Conservation (phyloP, 2,888 invertebrate species). For the Psylliodes chrysocephalus region DNA sequence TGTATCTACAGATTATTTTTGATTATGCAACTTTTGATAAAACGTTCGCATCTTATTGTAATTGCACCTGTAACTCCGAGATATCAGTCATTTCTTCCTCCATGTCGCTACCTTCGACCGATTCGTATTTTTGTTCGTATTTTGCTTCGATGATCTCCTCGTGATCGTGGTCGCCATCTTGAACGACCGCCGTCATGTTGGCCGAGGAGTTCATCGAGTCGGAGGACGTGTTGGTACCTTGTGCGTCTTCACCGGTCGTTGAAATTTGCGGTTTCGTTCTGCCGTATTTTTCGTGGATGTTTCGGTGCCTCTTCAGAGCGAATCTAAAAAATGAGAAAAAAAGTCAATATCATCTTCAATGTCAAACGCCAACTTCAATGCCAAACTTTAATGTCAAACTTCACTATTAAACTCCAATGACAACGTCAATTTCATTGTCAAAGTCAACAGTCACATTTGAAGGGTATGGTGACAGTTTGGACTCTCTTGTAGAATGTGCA, state of each 20-base stretch:
- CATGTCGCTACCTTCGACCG: slow-evolving; percentile 54
- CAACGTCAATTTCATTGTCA: no score
- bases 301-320: slow-evolving; percentile 85
- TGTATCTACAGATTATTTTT: background rate
- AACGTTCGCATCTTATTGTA: slow-evolving; percentile 52
- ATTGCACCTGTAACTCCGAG: slow-evolving; percentile 61
- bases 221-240: slow-evolving; percentile 51
- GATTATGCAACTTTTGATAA: slow-evolving; percentile 12
- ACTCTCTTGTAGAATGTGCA: no score
- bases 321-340: slow-evolving; percentile 67
- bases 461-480: no score
- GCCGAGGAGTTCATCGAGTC: slow-evolving; percentile 27
- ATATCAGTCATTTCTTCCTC: slow-evolving; percentile 62
- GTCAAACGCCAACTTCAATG: no score
- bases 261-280: slow-evolving; percentile 65
- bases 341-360: no score
- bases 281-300: slow-evolving; percentile 90
- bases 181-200: slow-evolving; percentile 44
- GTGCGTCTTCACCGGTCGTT: slow-evolving; percentile 51
- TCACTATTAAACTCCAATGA: no score
- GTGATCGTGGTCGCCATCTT: slow-evolving; percentile 48
- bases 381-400: no score
- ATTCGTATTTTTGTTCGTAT: slow-evolving; percentile 59
- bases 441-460: no score
- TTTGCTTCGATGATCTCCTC: slow-evolving; percentile 58